Evolutionary conservation across 2,113 vertebrate genomes (phyloP), one percentile per base, ranked within the genome.

Genomic region (Peromyscus californicus): DNA sequence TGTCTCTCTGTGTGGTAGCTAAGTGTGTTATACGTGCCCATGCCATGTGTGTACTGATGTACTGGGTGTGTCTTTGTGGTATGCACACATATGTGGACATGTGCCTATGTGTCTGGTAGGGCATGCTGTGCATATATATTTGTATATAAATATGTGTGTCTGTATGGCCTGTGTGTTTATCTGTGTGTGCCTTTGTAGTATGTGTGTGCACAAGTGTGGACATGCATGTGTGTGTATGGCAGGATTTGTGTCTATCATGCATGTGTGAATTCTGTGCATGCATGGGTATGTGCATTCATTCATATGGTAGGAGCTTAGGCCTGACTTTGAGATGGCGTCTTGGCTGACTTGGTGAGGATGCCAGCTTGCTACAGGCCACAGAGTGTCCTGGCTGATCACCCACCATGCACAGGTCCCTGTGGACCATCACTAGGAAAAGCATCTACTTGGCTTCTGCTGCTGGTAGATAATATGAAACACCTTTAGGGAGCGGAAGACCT

Each of bases 301-400:
- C n/a, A 17, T 36, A 45, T 24, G 48, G 65, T 42, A 51, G 6
- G 2, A 42, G 72, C 33, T 10, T 7, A 21, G 24, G 42, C 75
- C 45, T 36, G 17, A 19, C 12, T 8, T 2, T 19, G 79, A 12
- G n/a, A 10, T 0, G 0, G 29, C 2, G 24, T 24, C 54, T 51
- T 5, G 8, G 42, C 5, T 63, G 75, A 72, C 63, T 15, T 33
- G 45, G 42, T 5, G 21, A 26, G 21, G 59, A 33, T 1, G 21
- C 8, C 19, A 45, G 51, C 45, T 22, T 16, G 33, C 42, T 15
- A n/a, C 42, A n/a, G 65, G 36, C 33, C 45, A 54, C 45, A 51
- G 31, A 36, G 29, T 69, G 5, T 70, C 45, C 45, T 17, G 17
- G 65, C 48, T 88, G 45, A 31, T 31, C 85, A n/a, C 42, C 33